A percentile compares a stretch with the other conserved stretches of the same genome.
Evolutionary conservation across 2,113 vertebrate genomes (phyloP).

Genomic region (Eublepharis macularius): DNA sequence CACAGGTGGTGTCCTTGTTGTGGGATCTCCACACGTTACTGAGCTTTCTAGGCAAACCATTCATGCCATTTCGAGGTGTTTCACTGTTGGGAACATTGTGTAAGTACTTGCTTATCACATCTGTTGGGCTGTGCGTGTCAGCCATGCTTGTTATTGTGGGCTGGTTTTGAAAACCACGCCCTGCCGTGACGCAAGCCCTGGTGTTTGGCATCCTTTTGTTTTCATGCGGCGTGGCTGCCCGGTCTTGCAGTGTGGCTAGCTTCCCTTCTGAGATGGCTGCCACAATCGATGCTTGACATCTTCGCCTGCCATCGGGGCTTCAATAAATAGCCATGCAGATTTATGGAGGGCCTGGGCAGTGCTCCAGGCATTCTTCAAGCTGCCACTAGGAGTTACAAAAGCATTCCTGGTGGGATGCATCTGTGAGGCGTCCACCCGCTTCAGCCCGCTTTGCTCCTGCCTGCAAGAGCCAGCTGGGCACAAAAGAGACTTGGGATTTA

Average conservation of each 20-base stretch:
- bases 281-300: slow-evolving; percentile 39
- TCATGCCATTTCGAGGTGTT: slow-evolving; percentile 23
- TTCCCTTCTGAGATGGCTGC: slow-evolving; percentile 56
- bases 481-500: slow-evolving; percentile 42
- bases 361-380: slow-evolving; percentile 20
- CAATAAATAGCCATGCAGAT: slow-evolving; percentile 59
- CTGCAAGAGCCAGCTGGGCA: slow-evolving; percentile 1
- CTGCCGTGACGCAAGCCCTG: slow-evolving; percentile 40
- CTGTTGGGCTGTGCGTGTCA: not conserved
- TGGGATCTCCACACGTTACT: slow-evolving; percentile 52
- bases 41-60: slow-evolving; percentile 24
- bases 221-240: slow-evolving; percentile 53
- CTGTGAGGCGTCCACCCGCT: not conserved
- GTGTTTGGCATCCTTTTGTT: slow-evolving; percentile 49
- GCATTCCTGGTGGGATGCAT: not conserved
- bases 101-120: not conserved
- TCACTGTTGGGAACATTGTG: not conserved
- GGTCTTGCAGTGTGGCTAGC: slow-evolving; percentile 55
- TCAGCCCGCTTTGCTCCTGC: slow-evolving; percentile 30
- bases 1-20: slow-evolving; percentile 7
- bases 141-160: slow-evolving; percentile 17
- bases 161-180: slow-evolving; percentile 47
- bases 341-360: slow-evolving; percentile 41
- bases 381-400: not conserved
- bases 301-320: slow-evolving; percentile 57